phyloP scores from a whole-genome alignment of 2,888 invertebrate species.

The Sepiola atlantica region DNA sequence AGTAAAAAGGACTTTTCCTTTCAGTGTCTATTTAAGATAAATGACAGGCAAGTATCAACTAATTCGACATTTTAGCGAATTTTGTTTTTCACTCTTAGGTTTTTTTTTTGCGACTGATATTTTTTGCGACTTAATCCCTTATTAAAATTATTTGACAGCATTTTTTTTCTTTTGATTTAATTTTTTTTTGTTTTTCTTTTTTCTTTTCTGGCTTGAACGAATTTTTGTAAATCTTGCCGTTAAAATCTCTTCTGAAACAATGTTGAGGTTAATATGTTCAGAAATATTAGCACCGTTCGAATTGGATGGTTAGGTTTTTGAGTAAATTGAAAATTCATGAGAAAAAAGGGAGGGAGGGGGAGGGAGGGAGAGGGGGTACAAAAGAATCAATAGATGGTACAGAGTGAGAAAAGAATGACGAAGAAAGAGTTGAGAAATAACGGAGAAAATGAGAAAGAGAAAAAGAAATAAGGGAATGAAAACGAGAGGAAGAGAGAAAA shows the following conservation, averaged over 20 bases:
- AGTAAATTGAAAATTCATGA: slow-evolving; percentile 32
- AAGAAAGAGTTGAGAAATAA: background rate
- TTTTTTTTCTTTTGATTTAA: background rate
- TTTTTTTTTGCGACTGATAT: background rate
- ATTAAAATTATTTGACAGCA: background rate
- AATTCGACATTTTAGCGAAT: background rate
- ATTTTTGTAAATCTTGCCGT: slow-evolving; percentile 11
- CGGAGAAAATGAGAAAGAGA: background rate
- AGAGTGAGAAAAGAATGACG: background rate
- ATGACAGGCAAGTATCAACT: background rate
- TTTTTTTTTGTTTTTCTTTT: background rate
- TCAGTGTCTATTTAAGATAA: background rate
- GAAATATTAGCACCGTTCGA: background rate
- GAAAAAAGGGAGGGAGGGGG: background rate
- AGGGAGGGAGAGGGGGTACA: background rate
- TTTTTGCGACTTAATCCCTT: background rate
- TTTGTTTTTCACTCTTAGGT: background rate
- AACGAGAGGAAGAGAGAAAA: background rate
- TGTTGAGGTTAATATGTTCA: slow-evolving; percentile 16
- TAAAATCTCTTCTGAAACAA: background rate
- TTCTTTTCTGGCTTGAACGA: background rate
- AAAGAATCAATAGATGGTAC: background rate
- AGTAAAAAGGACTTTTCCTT: background rate
- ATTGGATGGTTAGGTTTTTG: background rate
- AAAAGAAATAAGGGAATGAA: background rate